Evolutionary conservation across 2,797 vertebrate genomes (phyloP).

Genomic region (Miichthys miiuy): DNA sequence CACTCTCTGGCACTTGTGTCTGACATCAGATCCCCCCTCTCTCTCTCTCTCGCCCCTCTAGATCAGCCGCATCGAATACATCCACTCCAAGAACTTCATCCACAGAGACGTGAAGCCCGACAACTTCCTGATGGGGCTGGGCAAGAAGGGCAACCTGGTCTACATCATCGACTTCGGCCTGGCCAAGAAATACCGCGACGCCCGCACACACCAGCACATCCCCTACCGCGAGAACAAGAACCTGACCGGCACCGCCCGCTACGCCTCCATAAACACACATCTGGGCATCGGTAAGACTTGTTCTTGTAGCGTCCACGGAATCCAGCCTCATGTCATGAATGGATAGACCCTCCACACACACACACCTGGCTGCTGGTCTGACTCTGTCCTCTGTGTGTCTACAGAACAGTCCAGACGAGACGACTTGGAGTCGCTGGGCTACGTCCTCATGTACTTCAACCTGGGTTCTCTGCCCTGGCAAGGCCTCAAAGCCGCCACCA

Average conservation of each 20-base stretch:
- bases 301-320: background rate
- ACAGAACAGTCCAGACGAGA: slow-evolving; percentile 96
- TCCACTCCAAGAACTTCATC: slow-evolving; percentile 99
- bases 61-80: slow-evolving; percentile 98
- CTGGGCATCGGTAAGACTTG: slow-evolving; percentile 92
- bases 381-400: slow-evolving; percentile 6
- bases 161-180: slow-evolving; percentile 98
- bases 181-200: slow-evolving; percentile 97
- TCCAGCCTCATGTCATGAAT: too few species aligned
- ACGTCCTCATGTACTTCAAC: slow-evolving; percentile 99
- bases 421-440: slow-evolving; percentile 96
- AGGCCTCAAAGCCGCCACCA: slow-evolving; percentile 96
- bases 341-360: fast-evolving
- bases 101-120: slow-evolving; percentile 97
- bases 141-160: slow-evolving; percentile 97
- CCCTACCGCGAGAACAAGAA: slow-evolving; percentile 99
- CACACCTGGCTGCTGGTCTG: background rate
- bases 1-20: background rate
- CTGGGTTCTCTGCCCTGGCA: slow-evolving; percentile 97
- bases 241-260: slow-evolving; percentile 96
- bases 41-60: slow-evolving; percentile 45
- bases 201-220: slow-evolving; percentile 98
- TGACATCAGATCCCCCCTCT: background rate
- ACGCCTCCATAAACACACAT: slow-evolving; percentile 98
- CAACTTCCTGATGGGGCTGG: slow-evolving; percentile 97